A percentile compares a stretch with the other conserved stretches of the same genome.
These are phyloP conservation scores for Acanthurus tractus DNA, from an alignment of 2,797 vertebrate genomes.

Conservation along the genomic window DNA sequence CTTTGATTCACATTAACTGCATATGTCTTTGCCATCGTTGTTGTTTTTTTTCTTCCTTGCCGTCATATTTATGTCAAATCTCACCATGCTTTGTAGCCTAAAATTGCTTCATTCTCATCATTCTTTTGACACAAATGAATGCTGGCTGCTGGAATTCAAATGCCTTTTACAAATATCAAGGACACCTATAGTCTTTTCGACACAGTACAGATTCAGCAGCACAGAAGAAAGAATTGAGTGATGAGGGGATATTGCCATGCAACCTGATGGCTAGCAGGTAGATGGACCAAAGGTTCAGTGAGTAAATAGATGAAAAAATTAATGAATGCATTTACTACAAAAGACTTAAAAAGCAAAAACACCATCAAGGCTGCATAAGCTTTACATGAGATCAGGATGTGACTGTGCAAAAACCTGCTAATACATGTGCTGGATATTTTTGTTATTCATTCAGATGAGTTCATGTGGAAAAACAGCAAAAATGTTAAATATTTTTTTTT, in stretches of 20 bases:
- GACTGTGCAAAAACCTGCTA: background rate
- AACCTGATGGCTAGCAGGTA: background rate
- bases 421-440: background rate
- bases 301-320: background rate
- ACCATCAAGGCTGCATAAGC: slow-evolving; percentile 7
- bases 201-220: slow-evolving; percentile 22
- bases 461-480: background rate
- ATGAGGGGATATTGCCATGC: slow-evolving; percentile 9
- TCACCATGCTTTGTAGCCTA: slow-evolving; percentile 46
- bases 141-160: slow-evolving; percentile 50
- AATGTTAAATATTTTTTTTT: background rate
- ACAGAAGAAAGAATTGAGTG: slow-evolving; percentile 17
- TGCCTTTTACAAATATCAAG: slow-evolving; percentile 51
- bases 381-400: slow-evolving; percentile 5
- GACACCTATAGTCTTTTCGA: slow-evolving; percentile 46
- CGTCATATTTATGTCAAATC: slow-evolving; percentile 53
- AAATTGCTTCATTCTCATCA: slow-evolving; percentile 48
- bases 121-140: slow-evolving; percentile 38
- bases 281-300: slow-evolving; percentile 8
- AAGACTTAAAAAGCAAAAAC: slow-evolving; percentile 2
- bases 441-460: background rate
- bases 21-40: slow-evolving; percentile 44
- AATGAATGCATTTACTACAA: slow-evolving; percentile 10
- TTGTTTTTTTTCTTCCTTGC: slow-evolving; percentile 39
- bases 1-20: slow-evolving; percentile 45